Evolutionary conservation across 2,888 invertebrate species (phyloP).

Genomic region (Villa cingulata): DNA sequence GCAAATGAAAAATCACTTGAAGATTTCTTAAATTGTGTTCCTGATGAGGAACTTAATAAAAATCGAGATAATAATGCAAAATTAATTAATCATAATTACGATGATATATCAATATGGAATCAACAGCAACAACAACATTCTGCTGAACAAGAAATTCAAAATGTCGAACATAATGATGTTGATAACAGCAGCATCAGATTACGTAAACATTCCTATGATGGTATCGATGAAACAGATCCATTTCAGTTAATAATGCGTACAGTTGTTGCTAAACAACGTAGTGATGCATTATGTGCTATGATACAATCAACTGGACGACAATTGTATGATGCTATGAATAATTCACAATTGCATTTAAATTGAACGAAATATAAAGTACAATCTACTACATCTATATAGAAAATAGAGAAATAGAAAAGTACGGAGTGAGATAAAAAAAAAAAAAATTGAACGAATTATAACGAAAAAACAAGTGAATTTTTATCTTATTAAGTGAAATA

Average conservation of each 20-base stretch:
- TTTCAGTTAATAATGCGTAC: slow-evolving; percentile 32
- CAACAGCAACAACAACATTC: not conserved
- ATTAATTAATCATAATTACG: not conserved
- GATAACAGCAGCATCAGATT: slow-evolving; percentile 11
- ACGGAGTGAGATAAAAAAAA: no score
- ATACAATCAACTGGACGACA: slow-evolving; percentile 47
- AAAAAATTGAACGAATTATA: no score
- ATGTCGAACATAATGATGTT: slow-evolving; percentile 17
- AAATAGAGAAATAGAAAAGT: no score
- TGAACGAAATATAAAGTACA: slow-evolving; percentile 9
- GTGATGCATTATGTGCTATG: slow-evolving; percentile 45
- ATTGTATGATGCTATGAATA: slow-evolving; percentile 36
- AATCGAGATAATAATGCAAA: slow-evolving; percentile 17
- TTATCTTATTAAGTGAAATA: no score
- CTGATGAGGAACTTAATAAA: slow-evolving; percentile 28
- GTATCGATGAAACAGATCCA: slow-evolving; percentile 32
- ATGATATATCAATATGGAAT: not conserved
- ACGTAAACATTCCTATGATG: slow-evolving; percentile 26
- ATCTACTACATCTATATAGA: no score
- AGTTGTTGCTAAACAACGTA: slow-evolving; percentile 44
- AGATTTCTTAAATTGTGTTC: slow-evolving; percentile 31
- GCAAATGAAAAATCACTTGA: slow-evolving; percentile 30
- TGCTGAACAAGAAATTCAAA: not conserved
- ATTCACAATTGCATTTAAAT: slow-evolving; percentile 32
- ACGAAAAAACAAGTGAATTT: no score